Evolutionary conservation across 2,797 vertebrate genomes (phyloP).

Genomic region (Leptatherina wallacei): DNA sequence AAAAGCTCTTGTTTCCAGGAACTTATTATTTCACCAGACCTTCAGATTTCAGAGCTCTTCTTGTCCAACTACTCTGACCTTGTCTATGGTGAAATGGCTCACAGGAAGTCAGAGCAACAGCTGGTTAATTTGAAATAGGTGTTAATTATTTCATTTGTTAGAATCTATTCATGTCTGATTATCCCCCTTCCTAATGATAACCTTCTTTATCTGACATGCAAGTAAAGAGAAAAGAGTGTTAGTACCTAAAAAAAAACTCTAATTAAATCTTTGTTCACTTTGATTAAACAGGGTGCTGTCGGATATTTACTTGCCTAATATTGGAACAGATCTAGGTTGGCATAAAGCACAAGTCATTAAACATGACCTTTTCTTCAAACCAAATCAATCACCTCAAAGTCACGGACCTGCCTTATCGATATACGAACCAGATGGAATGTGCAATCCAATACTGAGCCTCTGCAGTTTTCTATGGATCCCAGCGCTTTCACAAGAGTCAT

Average conservation of each 20-base stretch:
- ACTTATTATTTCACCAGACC: slow-evolving; percentile 22
- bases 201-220: slow-evolving; percentile 15
- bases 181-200: slow-evolving; percentile 2
- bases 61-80: background rate
- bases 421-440: slow-evolving; percentile 56
- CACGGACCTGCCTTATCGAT: slow-evolving; percentile 68
- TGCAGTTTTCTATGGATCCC: slow-evolving; percentile 30
- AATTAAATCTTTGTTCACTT: slow-evolving; percentile 46
- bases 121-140: slow-evolving; percentile 43
- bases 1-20: background rate
- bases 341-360: slow-evolving; percentile 69
- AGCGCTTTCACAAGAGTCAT: slow-evolving; percentile 32
- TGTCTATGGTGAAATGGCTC: slow-evolving; percentile 25
- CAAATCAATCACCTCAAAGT: slow-evolving; percentile 78
- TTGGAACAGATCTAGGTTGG: slow-evolving; percentile 51
- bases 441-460: slow-evolving; percentile 27
- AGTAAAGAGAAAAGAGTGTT: slow-evolving; percentile 4
- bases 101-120: slow-evolving; percentile 25
- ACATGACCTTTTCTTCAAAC: slow-evolving; percentile 77
- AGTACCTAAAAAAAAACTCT: background rate
- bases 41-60: slow-evolving; percentile 4
- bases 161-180: slow-evolving; percentile 14
- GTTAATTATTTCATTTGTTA: slow-evolving; percentile 38
- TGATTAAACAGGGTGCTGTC: slow-evolving; percentile 49
- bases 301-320: slow-evolving; percentile 59